These are phyloP conservation scores for Puntigrus tetrazona DNA, from an alignment of 2,113 vertebrate species.

Conservation along the genomic window DNA sequence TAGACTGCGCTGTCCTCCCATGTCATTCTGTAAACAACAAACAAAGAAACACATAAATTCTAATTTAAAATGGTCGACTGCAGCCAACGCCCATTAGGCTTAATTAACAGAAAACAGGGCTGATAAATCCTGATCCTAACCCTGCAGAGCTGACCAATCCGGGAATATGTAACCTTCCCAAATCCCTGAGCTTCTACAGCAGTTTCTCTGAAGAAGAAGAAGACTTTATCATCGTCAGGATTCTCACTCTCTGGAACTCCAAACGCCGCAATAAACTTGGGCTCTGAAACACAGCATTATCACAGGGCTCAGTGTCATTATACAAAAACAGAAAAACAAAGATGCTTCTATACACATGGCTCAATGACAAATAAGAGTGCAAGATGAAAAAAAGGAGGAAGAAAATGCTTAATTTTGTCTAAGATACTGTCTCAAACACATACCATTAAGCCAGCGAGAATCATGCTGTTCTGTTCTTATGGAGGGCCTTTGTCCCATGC, in stretches of 20 bases:
- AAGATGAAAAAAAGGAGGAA: not conserved
- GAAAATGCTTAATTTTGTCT: too few relatives aligned
- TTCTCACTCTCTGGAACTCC: slow-evolving; percentile 98
- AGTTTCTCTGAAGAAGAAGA: slow-evolving; percentile 96
- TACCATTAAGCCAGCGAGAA: slow-evolving; percentile 95
- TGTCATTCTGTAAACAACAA: slow-evolving; percentile 82
- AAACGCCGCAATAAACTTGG: slow-evolving; percentile 93
- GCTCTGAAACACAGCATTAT: slow-evolving; percentile 76
- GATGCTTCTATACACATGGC: not conserved
- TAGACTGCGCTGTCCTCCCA: slow-evolving; percentile 93
- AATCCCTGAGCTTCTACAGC: slow-evolving; percentile 88
- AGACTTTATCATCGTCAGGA: slow-evolving; percentile 94
- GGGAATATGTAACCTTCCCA: slow-evolving; percentile 86
- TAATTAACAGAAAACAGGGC: not conserved
- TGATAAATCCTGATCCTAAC: slow-evolving; percentile 67
- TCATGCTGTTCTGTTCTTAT: slow-evolving; percentile 96
- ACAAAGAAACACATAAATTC: slow-evolving; percentile 4
- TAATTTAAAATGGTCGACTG: not conserved
- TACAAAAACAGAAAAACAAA: slow-evolving; percentile 22
- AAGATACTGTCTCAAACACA: not conserved
- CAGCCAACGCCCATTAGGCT: not conserved
- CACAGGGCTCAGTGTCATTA: not conserved
- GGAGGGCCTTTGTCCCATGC: slow-evolving; percentile 87
- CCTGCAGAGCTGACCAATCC: slow-evolving; percentile 93
- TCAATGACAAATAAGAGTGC: slow-evolving; percentile 55